Evolutionary conservation across 2,888 invertebrate genomes (phyloP), one percentile per base, ranked within the genome.

Genomic region (Conistra vaccinii): DNA sequence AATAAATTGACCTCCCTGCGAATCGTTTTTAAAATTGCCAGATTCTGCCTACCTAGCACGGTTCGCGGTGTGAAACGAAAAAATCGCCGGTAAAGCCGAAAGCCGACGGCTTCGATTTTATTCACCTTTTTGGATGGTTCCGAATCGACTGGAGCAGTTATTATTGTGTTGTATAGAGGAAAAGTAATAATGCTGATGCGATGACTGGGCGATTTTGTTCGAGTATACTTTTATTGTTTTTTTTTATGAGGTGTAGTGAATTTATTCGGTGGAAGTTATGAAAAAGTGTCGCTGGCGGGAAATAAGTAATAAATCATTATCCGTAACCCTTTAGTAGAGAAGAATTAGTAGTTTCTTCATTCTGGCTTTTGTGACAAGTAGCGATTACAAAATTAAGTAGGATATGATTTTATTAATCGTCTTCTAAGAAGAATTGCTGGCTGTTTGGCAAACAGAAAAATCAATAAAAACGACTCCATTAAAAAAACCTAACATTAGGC

Each of bases 11-110:
- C 83, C 78, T 77, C 82, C 76, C 89, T 87, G 85, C 88, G 84
- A 89, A 87, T 87, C 88, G 88, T 85, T 89, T 90, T 90, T 90
- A 89, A 90, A 90, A 91, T 90, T 91, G 91, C 89, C 89, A 85
- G 88, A 86, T 88, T 89, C 86, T 89, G 90, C 91, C 90, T 88
- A 89, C 84, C 85, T 76, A 88, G 90, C 91, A 87, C 80, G 86
- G 87, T 85, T 80, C 69, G 85, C 87, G 85, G 86, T 81, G 80
- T 73, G 85, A 80, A 84, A 84, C 88, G 86, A 89, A 90, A 89
- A 91, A 83, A 89, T 87, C 82, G 85, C 84, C 82, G 78, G 79
- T 75, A 90, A 90, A 91, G 91, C 91, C 90, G 86, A 91, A 93
- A 93, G 92, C 92, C 92, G 92, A 91, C 92, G 89, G 91, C 75